Percentiles rank a stretch among this genome's conserved stretches.
Conservation (phyloP, 2,888 invertebrate genomes). For the Volucella inanis region DNA sequence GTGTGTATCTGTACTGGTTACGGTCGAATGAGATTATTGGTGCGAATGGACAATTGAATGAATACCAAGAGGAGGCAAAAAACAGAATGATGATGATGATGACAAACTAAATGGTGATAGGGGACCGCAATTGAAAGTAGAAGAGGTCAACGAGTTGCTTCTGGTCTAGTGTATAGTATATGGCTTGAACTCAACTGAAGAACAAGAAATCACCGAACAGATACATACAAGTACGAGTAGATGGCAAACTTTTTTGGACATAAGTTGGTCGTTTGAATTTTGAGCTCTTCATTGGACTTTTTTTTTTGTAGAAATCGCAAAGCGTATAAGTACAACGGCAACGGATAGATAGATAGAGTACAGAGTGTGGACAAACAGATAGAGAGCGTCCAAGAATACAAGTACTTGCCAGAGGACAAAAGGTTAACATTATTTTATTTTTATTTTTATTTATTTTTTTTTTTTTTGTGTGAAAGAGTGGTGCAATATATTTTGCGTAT, state of each 20-base stretch:
- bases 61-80: neutral
- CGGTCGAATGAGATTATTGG: conserved; percentile 59
- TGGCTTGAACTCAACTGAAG: conserved; percentile 16
- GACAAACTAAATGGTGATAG: conserved; percentile 4
- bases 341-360: neutral
- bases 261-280: too few relatives aligned
- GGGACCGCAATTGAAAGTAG: conserved; percentile 44
- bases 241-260: too few relatives aligned
- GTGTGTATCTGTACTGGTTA: conserved; percentile 45
- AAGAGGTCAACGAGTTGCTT: conserved; percentile 64
- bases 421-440: conserved; percentile 42
- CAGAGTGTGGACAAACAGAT: conserved; percentile 16
- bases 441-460: neutral
- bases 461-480: neutral
- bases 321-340: too few relatives aligned
- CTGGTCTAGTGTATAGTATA: conserved; percentile 15
- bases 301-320: too few relatives aligned
- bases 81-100: neutral
- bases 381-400: conserved; percentile 7
- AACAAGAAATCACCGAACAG: conserved; percentile 22
- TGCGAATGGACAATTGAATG: conserved; percentile 21
- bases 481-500: conserved; percentile 45
- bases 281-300: too few relatives aligned
- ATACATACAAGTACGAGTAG: neutral
- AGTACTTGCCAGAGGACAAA: conserved; percentile 36